Evolutionary conservation across 2,888 invertebrate genomes (phyloP), one percentile per base, ranked within the genome.

Genomic region (Tortricodes alternella): DNA sequence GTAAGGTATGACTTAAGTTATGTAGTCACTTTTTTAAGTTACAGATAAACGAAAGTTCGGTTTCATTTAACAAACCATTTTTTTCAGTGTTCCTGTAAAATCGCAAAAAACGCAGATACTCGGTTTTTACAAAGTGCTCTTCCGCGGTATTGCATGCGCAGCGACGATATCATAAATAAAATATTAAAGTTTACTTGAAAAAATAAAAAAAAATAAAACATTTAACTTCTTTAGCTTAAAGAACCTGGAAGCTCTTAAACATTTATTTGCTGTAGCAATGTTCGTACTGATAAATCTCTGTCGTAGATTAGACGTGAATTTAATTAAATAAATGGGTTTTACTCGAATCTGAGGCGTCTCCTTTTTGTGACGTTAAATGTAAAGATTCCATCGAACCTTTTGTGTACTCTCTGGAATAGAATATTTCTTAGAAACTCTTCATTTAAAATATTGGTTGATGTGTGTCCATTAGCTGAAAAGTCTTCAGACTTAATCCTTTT

Each of bases 321-420:
- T 63, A 70, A 70, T 71, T 67, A 67, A 59, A 50, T 62, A 62
- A 71, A 67, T 62, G 62, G 60, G 32, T 56, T 62, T 65, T 62
- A 62, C 64, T 69, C 62, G 62, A 72, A 68, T 70, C 44, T 49
- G 49, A 34, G 32, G 58, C 48, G 55, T 61, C 53, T 52, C 51
- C 64, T 59, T 53, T 52, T 52, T 46, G 59, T 48, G 59, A 46
- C 51, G 15, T 29, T 37, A 29, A 43, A 55, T 35, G 48, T 49
- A 37, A 53, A 48, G 39, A 44, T 56, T 50, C 27, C 15, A 43
- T 49, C n/a, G 7, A 39, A 41, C 18, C 39, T 19, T 49, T 37
- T 23, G 15, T 41, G 19, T 19, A 19, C 7, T n/a, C 2, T 32
- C 21, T 46, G 21, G 32, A 11, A 5, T 11, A 23, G 34, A 6